Evolutionary conservation across 2,113 vertebrate species (phyloP).

Genomic region (Aptenodytes forsteri): DNA sequence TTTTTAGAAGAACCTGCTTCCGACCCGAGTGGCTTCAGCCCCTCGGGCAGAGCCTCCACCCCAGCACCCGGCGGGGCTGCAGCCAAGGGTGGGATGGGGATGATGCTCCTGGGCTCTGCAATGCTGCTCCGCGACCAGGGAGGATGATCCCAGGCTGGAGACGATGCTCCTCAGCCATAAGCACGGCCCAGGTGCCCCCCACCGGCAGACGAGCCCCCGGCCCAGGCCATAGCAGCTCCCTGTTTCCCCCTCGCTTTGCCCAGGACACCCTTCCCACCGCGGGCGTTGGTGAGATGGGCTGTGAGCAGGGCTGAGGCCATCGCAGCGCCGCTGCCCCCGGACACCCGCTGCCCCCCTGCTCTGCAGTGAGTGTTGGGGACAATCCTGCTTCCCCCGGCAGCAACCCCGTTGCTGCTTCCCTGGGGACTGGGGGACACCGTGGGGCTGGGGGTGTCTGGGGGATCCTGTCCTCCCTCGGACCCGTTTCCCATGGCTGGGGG

Average conservation of each 20-base stretch:
- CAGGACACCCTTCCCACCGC: accelerated
- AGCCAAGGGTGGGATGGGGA: neutral
- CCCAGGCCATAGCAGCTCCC: neutral
- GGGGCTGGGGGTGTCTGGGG: neutral
- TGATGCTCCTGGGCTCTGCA: neutral
- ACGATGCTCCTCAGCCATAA: neutral
- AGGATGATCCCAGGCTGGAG: neutral
- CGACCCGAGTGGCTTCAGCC: neutral
- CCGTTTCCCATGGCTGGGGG: neutral
- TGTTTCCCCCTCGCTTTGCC: neutral
- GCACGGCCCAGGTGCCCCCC: neutral
- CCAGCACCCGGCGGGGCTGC: neutral
- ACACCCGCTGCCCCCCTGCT: neutral
- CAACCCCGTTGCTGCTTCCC: neutral
- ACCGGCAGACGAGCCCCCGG: accelerated
- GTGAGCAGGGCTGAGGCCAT: neutral
- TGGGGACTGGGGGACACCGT: neutral
- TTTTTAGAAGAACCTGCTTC: neutral
- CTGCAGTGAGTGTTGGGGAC: neutral
- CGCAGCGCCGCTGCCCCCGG: neutral
- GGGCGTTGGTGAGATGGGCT: accelerated
- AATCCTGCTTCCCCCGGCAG: neutral
- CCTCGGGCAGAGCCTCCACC: neutral
- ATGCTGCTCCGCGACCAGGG: accelerated
- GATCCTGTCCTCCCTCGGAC: neutral